Conservation (phyloP, 2,797 vertebrate genomes). For the Sebastes iracundus region DNA sequence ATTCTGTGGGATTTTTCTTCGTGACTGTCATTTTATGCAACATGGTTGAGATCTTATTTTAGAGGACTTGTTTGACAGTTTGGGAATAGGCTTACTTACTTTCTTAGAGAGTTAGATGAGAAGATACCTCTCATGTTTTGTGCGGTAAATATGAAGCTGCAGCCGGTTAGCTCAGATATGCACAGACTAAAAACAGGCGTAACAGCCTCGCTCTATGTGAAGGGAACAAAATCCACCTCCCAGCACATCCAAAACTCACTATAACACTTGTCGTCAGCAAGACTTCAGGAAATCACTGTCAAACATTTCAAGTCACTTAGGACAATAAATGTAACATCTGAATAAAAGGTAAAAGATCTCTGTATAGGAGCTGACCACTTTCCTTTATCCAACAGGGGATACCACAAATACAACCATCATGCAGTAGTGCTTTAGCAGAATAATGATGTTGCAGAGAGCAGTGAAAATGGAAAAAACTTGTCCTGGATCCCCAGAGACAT, state of each 20-base stretch:
- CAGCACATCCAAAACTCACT: background rate
- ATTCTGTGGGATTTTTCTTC: too few relatives aligned
- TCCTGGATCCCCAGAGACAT: constrained; percentile 1
- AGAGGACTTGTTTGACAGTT: background rate
- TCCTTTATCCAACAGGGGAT: background rate
- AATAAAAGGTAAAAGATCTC: background rate
- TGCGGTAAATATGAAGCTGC: background rate
- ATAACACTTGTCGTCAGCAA: background rate
- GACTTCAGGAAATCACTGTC: background rate
- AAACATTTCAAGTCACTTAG: background rate
- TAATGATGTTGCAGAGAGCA: background rate
- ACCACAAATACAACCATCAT: background rate
- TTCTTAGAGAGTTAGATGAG: background rate
- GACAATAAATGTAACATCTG: background rate
- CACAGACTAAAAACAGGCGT: background rate
- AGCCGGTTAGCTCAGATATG: background rate
- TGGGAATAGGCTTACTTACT: background rate
- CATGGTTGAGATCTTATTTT: background rate
- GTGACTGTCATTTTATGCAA: background rate
- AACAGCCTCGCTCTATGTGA: background rate
- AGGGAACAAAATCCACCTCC: background rate
- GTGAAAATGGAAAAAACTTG: background rate
- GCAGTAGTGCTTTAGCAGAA: background rate
- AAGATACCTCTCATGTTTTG: background rate
- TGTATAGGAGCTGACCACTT: background rate